These are phyloP conservation scores for Pandion haliaetus DNA, from an alignment of 2,113 vertebrate species.

Conservation along the genomic window DNA sequence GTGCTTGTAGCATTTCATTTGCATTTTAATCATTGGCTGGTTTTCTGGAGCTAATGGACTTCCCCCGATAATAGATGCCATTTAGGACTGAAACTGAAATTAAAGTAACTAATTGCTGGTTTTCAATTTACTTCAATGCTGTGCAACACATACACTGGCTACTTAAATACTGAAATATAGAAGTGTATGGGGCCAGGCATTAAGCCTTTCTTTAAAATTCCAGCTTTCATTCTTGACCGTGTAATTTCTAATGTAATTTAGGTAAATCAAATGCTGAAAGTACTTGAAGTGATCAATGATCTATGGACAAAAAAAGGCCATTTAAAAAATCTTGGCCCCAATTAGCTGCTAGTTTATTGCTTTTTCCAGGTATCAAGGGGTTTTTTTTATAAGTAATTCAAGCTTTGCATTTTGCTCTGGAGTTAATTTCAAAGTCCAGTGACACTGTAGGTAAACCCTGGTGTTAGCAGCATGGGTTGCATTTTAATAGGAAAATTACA, in stretches of 20 bases:
- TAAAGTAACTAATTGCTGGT: neutral
- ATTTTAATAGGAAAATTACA: neutral
- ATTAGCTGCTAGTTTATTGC: neutral
- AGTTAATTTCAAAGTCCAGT: neutral
- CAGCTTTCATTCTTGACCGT: neutral
- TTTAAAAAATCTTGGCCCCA: neutral
- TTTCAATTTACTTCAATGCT: neutral
- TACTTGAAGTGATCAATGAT: neutral
- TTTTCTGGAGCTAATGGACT: neutral
- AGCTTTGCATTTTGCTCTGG: neutral
- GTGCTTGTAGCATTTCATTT: neutral
- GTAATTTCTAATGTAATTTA: neutral
- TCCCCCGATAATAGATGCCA: neutral
- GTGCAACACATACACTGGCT: neutral
- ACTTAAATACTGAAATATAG: neutral
- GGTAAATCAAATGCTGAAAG: neutral
- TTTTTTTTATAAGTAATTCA: neutral
- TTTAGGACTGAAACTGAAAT: neutral
- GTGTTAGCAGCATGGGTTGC: neutral
- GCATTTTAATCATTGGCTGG: neutral
- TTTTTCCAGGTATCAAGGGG: neutral
- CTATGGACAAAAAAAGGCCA: neutral
- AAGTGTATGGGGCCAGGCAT: neutral
- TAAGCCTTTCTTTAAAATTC: neutral
- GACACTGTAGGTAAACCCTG: neutral